Percentiles rank a stretch among this genome's conserved stretches.
phyloP scores from a whole-genome alignment of 2,797 vertebrate genomes.

The Peromyscus nudipes region DNA sequence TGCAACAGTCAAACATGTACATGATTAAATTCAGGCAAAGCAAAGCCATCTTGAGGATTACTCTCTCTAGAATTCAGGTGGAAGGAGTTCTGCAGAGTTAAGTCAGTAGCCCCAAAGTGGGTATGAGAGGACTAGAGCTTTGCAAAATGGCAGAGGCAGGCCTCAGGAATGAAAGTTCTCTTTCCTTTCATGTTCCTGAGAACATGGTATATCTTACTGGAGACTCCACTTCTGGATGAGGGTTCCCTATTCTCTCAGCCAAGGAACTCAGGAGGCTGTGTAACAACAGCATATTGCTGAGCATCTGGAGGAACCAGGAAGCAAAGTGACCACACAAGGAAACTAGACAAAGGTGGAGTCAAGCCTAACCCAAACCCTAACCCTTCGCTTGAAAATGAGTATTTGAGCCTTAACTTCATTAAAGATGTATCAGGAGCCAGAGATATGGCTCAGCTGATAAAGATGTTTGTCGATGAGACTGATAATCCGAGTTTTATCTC shows the following conservation, averaged over 20 bases:
- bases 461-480: neutral
- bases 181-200: neutral
- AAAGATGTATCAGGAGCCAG: neutral
- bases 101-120: neutral
- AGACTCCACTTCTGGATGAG: neutral
- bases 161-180: neutral
- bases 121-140: neutral
- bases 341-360: neutral
- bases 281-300: neutral
- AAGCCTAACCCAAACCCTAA: neutral
- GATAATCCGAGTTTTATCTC: neutral
- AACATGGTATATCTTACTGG: neutral
- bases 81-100: neutral
- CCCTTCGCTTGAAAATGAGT: neutral
- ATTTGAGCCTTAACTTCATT: constrained; percentile 32
- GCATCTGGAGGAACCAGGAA: neutral
- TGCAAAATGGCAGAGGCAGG: neutral
- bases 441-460: neutral
- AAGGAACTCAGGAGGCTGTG: neutral
- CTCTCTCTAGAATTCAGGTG: neutral
- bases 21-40: constrained; percentile 28
- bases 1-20: neutral
- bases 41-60: neutral
- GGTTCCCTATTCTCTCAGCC: neutral
- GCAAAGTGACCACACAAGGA: neutral